Evolutionary conservation across 2,113 vertebrate genomes (phyloP), one percentile per base, ranked within the genome.

Genomic region (Mystacornis crossleyi): DNA sequence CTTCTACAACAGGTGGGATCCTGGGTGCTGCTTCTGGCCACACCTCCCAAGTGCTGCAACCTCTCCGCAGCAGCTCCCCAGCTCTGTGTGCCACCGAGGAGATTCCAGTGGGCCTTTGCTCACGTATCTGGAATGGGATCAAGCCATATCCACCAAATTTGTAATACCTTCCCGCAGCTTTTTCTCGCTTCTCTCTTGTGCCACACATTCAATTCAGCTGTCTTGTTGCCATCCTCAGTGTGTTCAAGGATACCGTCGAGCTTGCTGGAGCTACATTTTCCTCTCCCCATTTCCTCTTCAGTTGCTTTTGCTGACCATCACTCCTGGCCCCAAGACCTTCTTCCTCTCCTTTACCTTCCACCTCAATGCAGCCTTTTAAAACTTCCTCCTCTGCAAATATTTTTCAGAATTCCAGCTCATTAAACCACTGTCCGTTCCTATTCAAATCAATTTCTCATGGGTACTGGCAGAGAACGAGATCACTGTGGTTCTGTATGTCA

Each of bases 51-150:
- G 40, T 0, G 4, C 50, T 62, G 45, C 45, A 86, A 3, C 13
- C 12, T 25, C 58, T 51, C 31, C 1, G 4, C 82, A 50, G 58
- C 72, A 55, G 62, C 48, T 47, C 24, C 2, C 0, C 47, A 33
- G 43, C 3, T 0, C 12, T 16, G 19, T 1, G 14, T 0, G 1
- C 2, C 29, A 60, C 57, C 0, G 0, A n/a, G 69, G 18, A 73
- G 24, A 9, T 31, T 36, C 14, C 42, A 17, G 43, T 5, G 54
- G 47, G 61, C 38, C 54, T 85, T 50, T 20, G 6, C 23, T 53
- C 50, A 21, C 0, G 0, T 23, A 19, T 4, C 42, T 70, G 29
- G n/a, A 77, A n/a, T 0, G 1, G 26, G 12, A 92, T 57, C 24
- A 33, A 77, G 43, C 15, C 55, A 42, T 1, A 34, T 6, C 42